A percentile compares a stretch with the other conserved stretches of the same genome.
These are phyloP conservation scores for Berghia stephanieae DNA, from an alignment of 1,140 invertebrate species.

Conservation along the genomic window DNA sequence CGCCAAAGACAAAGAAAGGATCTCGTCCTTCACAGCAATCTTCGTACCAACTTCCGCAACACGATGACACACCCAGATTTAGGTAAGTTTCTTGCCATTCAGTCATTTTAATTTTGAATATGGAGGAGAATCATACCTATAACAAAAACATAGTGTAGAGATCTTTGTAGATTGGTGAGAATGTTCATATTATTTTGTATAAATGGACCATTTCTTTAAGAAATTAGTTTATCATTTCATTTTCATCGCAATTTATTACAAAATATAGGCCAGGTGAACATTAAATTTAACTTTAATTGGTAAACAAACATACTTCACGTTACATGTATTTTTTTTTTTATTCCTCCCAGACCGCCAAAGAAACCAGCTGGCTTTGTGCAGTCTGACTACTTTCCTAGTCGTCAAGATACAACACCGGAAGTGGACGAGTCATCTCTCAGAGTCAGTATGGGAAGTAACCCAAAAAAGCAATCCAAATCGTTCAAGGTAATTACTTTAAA, in stretches of 20 bases:
- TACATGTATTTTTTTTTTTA: background rate
- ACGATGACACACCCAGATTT: background rate
- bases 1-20: constrained; percentile 31
- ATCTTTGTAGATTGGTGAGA: too few relatives aligned
- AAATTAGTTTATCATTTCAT: background rate
- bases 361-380: constrained; percentile 28
- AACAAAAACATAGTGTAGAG: background rate
- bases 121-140: background rate
- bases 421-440: constrained; percentile 34
- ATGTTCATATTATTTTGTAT: background rate
- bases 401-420: constrained; percentile 25
- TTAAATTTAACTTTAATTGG: background rate
- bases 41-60: background rate
- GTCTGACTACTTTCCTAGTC: constrained; percentile 25
- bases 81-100: too few relatives aligned
- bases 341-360: background rate
- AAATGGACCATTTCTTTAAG: background rate
- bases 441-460: constrained; percentile 34
- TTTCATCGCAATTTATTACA: background rate
- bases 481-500: too few relatives aligned
- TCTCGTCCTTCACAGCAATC: background rate
- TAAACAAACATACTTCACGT: background rate
- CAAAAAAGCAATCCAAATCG: constrained; percentile 54
- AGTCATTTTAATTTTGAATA: constrained; percentile 1
- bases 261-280: background rate